These are phyloP conservation scores for Timandra comae DNA, from an alignment of 2,888 invertebrate genomes.

Conservation along the genomic window DNA sequence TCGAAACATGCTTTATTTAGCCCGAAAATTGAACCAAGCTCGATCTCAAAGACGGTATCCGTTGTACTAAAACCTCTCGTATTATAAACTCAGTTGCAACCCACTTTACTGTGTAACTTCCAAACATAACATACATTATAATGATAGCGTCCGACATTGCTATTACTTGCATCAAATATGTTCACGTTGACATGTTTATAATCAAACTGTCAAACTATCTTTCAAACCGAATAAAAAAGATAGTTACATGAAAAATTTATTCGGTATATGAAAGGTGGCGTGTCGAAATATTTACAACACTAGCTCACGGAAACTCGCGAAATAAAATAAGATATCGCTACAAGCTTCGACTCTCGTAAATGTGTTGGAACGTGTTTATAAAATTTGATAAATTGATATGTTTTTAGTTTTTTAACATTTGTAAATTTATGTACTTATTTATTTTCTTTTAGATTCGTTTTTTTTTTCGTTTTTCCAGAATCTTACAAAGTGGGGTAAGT, in stretches of 20 bases:
- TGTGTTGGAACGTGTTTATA: constrained; percentile 28
- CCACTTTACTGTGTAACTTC: not conserved
- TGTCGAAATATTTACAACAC: constrained; percentile 38
- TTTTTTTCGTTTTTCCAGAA: no score
- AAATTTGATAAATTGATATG: constrained; percentile 20
- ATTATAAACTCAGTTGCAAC: not conserved
- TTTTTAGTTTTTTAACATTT: constrained; percentile 14
- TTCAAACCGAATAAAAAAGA: constrained; percentile 26
- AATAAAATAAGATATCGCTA: constrained; percentile 34
- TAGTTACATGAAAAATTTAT: constrained; percentile 25
- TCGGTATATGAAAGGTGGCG: constrained; percentile 27
- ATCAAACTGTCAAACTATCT: constrained; percentile 25
- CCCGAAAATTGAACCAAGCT: constrained; percentile 12
- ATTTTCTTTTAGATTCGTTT: no score
- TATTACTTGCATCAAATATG: constrained; percentile 16
- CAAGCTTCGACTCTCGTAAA: constrained; percentile 30
- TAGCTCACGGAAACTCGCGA: constrained; percentile 27
- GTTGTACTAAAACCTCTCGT: constrained; percentile 3
- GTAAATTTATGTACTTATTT: constrained; percentile 14
- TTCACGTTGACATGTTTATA: constrained; percentile 25
- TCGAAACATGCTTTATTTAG: constrained; percentile 14
- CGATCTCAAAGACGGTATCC: constrained; percentile 9
- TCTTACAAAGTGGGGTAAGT: no score
- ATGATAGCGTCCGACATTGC: not conserved
- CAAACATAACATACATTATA: not conserved